phyloP scores from a whole-genome alignment of 1,140 invertebrate genomes.

The Calosoma granatense region DNA sequence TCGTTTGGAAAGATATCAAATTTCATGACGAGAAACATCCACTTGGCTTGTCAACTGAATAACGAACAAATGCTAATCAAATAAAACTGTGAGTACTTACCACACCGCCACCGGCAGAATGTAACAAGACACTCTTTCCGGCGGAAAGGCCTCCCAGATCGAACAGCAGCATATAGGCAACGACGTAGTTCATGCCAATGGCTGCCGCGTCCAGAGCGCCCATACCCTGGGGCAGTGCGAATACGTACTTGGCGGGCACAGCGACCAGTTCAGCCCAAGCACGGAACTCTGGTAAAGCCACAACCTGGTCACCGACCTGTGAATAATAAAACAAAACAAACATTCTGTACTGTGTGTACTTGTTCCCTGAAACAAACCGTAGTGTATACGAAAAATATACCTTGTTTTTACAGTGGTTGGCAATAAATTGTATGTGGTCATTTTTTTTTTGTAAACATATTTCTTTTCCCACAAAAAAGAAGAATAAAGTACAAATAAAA shows the following conservation, averaged over 20 bases:
- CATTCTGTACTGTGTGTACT: not conserved
- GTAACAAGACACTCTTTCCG: constrained; percentile 71
- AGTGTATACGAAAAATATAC: not conserved
- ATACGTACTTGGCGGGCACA: constrained; percentile 67
- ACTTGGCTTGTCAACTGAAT: no score
- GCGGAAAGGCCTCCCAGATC: constrained; percentile 65
- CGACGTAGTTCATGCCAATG: constrained; percentile 75
- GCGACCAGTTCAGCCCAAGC: constrained; percentile 79
- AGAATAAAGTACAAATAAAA: no score
- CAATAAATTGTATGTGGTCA: no score
- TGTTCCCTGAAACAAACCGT: not conserved
- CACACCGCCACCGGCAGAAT: constrained; percentile 80
- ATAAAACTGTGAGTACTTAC: no score
- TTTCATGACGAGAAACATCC: no score
- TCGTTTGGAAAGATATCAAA: no score
- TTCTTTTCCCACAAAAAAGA: no score
- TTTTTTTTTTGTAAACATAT: no score
- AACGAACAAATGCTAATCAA: no score
- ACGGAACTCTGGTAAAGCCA: constrained; percentile 70
- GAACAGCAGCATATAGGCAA: constrained; percentile 78
- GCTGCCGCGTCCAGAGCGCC: constrained; percentile 69
- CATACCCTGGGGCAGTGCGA: constrained; percentile 67
- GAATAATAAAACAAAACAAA: constrained; percentile 22
- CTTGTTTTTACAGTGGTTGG: no score
- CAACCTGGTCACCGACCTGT: constrained; percentile 76